phyloP scores from a whole-genome alignment of 1,140 invertebrate species.

The Diprion similis region DNA sequence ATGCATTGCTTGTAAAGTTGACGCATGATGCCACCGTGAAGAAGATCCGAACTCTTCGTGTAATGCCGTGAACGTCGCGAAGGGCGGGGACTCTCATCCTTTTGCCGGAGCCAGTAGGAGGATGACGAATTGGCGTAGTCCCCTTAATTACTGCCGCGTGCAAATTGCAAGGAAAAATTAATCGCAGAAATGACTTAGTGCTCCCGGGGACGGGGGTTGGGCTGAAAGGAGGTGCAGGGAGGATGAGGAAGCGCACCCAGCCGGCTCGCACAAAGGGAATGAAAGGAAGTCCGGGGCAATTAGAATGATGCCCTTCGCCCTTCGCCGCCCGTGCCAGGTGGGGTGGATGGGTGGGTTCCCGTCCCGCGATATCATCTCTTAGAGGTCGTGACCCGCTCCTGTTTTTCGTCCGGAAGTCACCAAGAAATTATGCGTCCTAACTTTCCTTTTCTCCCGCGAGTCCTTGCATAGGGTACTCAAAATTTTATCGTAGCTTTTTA shows the following conservation, averaged over 20 bases:
- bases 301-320: slow-evolving; percentile 63
- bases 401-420: neutral
- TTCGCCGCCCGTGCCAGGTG: slow-evolving; percentile 34
- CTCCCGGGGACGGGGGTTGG: slow-evolving; percentile 34
- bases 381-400: slow-evolving; percentile 1
- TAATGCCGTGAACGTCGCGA: too few species aligned
- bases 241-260: slow-evolving; percentile 51
- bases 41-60: slow-evolving; percentile 18
- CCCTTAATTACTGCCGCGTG: slow-evolving; percentile 65
- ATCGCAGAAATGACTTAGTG: slow-evolving; percentile 66
- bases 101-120: slow-evolving; percentile 14
- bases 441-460: neutral
- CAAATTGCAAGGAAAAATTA: slow-evolving; percentile 66
- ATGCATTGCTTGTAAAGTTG: neutral
- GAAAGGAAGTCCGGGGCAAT: slow-evolving; percentile 64
- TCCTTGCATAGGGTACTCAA: too few species aligned
- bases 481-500: too few species aligned
- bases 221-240: slow-evolving; percentile 32
- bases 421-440: neutral
- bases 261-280: slow-evolving; percentile 57
- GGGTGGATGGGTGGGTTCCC: neutral
- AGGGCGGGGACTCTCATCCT: too few species aligned
- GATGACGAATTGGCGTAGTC: slow-evolving; percentile 59
- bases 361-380: neutral
- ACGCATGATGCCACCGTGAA: neutral